These are phyloP conservation scores for Montipora capitata DNA, from an alignment of 92 coral and sea anemone species.

Conservation along the genomic window DNA sequence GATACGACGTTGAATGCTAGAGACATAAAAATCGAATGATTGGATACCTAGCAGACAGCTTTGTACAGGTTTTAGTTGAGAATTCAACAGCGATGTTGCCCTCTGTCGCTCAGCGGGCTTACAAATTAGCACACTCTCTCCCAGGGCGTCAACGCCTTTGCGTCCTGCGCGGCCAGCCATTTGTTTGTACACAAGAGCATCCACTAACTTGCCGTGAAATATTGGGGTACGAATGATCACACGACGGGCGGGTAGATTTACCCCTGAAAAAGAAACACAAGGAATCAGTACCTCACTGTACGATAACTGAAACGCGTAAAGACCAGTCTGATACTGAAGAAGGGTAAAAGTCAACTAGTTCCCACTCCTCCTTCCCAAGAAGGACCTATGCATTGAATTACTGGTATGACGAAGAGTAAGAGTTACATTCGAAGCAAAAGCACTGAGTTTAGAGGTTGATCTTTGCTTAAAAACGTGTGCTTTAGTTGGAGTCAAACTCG, in stretches of 20 bases:
- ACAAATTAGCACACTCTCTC: slow-evolving; percentile 96
- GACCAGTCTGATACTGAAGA: neutral
- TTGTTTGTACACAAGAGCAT: slow-evolving; percentile 95
- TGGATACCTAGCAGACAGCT: slow-evolving; percentile 94
- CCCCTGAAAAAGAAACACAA: slow-evolving; percentile 69
- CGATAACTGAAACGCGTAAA: neutral
- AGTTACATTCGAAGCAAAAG: too few species aligned
- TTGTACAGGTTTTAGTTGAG: slow-evolving; percentile 90
- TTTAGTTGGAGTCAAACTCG: too few species aligned
- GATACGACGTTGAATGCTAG: neutral
- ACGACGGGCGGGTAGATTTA: slow-evolving; percentile 99
- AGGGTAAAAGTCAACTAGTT: neutral
- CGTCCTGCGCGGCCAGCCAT: slow-evolving; percentile 99
- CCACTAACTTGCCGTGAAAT: slow-evolving; percentile 93
- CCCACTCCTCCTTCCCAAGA: neutral
- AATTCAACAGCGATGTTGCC: slow-evolving; percentile 84
- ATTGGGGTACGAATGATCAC: slow-evolving; percentile 98
- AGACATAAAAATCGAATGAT: neutral
- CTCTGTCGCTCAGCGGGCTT: slow-evolving; percentile 91
- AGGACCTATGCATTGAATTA: neutral
- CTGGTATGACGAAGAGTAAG: too few species aligned
- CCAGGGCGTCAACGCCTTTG: slow-evolving; percentile 96
- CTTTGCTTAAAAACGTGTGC: too few species aligned
- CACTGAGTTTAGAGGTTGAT: too few species aligned
- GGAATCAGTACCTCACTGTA: neutral